Evolutionary conservation across 2,113 vertebrate species (phyloP).

Genomic region (Meriones unguiculatus): DNA sequence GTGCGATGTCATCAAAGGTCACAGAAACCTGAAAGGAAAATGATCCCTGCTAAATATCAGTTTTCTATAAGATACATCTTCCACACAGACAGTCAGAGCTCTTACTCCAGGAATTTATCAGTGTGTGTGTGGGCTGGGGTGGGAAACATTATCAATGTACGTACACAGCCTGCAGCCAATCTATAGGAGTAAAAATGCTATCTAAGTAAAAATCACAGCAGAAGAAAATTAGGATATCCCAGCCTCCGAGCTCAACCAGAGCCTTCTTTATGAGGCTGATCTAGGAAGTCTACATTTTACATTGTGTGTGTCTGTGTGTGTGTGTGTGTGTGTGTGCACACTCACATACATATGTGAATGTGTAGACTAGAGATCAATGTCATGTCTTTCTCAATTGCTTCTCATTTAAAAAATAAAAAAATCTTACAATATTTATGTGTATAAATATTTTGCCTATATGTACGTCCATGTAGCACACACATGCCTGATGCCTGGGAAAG

Average conservation of each 20-base stretch:
- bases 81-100: neutral
- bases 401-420: neutral
- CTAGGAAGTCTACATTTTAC: neutral
- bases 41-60: neutral
- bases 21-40: constrained; percentile 69
- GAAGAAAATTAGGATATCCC: neutral
- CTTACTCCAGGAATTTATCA: neutral
- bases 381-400: neutral
- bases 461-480: neutral
- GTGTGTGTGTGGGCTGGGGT: neutral
- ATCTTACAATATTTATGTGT: neutral
- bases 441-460: neutral
- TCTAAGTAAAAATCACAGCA: neutral
- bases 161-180: neutral
- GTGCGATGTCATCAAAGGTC: constrained; percentile 65
- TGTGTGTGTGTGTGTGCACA: no score
- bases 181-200: no score
- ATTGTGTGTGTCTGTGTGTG: neutral
- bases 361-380: neutral
- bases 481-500: neutral
- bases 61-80: neutral
- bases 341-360: neutral
- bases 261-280: neutral
- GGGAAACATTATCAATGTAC: accelerated
- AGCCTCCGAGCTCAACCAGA: neutral